These are phyloP conservation scores for Acanthis flammea DNA, from an alignment of 2,797 vertebrate genomes.

Conservation along the genomic window DNA sequence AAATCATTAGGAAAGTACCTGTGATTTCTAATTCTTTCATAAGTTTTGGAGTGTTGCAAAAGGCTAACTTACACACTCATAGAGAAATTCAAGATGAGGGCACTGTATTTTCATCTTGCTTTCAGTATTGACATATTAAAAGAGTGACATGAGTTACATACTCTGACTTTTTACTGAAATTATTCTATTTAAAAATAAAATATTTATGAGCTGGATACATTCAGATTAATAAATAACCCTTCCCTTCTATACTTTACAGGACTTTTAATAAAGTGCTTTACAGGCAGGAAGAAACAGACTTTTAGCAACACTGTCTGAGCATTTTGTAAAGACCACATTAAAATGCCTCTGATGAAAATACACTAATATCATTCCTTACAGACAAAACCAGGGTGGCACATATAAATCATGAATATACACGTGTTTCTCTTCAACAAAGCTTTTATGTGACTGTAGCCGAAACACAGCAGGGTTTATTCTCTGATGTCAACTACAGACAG, in stretches of 20 bases:
- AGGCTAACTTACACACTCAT: background rate
- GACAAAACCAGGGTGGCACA: background rate
- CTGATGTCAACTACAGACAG: background rate
- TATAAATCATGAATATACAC: background rate
- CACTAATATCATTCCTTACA: background rate
- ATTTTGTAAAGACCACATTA: background rate
- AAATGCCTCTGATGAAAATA: background rate
- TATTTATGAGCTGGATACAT: background rate
- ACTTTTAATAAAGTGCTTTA: background rate
- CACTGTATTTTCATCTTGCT: background rate
- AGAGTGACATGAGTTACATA: background rate
- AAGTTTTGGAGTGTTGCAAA: background rate
- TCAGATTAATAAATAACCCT: background rate
- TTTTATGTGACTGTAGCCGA: background rate
- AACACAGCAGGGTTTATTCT: background rate
- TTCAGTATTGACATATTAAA: background rate
- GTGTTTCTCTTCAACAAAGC: background rate
- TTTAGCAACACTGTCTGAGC: background rate
- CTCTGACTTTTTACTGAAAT: background rate
- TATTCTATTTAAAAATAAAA: background rate
- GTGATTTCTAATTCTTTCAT: background rate
- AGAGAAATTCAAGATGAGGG: background rate
- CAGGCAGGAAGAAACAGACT: background rate
- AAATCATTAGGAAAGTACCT: background rate
- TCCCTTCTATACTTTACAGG: background rate